These are phyloP conservation scores for Chrysotoxum bicinctum DNA, from an alignment of 2,888 invertebrate genomes.

Conservation along the genomic window DNA sequence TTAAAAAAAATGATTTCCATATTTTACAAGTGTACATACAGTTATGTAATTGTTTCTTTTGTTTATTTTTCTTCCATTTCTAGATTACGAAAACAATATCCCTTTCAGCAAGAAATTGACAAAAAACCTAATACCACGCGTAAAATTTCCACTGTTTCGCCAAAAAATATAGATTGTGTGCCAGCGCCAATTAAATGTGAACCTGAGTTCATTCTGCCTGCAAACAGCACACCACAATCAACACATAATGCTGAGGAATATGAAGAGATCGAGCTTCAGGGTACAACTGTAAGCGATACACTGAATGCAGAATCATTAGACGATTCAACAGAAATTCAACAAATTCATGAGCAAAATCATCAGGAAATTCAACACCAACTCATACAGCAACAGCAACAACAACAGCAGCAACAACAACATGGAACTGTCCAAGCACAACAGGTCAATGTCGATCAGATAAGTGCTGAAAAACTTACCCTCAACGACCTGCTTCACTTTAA, in stretches of 20 bases:
- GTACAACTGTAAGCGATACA: slow-evolving; percentile 75
- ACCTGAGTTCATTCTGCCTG: slow-evolving; percentile 78
- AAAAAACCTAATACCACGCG: slow-evolving; percentile 39
- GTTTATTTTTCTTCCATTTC: slow-evolving; percentile 16
- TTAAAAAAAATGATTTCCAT: no score
- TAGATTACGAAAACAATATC: slow-evolving; percentile 80
- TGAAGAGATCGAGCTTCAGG: slow-evolving; percentile 80
- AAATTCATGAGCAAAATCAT: slow-evolving; percentile 72
- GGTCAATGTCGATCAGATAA: slow-evolving; percentile 77
- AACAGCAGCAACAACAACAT: slow-evolving; percentile 74
- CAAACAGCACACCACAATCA: slow-evolving; percentile 76
- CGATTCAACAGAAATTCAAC: slow-evolving; percentile 73
- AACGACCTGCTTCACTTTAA: slow-evolving; percentile 80
- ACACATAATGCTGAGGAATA: slow-evolving; percentile 77
- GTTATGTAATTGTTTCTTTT: no score
- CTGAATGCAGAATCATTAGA: slow-evolving; percentile 77
- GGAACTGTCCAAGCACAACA: slow-evolving; percentile 78
- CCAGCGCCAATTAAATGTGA: slow-evolving; percentile 77
- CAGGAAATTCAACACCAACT: slow-evolving; percentile 73
- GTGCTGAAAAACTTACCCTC: slow-evolving; percentile 80
- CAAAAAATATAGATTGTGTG: slow-evolving; percentile 73
- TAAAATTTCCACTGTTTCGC: slow-evolving; percentile 56
- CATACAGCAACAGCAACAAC: slow-evolving; percentile 73
- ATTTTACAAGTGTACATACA: no score
- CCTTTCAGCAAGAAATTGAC: slow-evolving; percentile 74